Evolutionary conservation across 2,113 vertebrate species (phyloP).

Genomic region (Crocuta crocuta): DNA sequence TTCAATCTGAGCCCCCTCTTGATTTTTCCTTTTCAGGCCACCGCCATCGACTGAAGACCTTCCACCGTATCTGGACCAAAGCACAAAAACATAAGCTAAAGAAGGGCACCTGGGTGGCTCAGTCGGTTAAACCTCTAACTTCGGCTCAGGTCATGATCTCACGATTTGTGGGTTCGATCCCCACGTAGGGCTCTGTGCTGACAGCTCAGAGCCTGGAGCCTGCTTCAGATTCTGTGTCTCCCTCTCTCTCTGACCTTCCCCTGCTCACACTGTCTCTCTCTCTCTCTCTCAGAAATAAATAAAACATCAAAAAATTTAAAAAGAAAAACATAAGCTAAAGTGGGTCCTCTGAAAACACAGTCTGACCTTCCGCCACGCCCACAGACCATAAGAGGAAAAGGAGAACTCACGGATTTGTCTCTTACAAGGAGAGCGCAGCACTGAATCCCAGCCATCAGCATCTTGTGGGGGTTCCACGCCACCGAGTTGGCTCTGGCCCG

Average conservation of each 20-base stretch:
- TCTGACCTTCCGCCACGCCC: fast-evolving
- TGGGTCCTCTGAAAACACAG: neutral
- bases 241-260: no score
- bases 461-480: slow-evolving; percentile 94
- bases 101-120: no score
- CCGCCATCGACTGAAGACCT: neutral
- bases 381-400: neutral
- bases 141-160: no score
- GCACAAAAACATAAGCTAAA: neutral
- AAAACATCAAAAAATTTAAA: no score
- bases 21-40: neutral
- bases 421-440: slow-evolving; percentile 92
- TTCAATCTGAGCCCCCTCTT: neutral
- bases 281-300: no score
- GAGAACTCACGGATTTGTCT: slow-evolving; percentile 89
- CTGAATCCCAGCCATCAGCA: slow-evolving; percentile 93
- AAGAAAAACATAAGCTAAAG: neutral
- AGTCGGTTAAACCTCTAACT: no score
- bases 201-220: no score
- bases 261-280: no score
- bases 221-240: no score
- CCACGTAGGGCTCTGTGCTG: no score
- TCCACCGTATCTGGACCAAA: neutral
- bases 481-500: slow-evolving; percentile 89
- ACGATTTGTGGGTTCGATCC: no score